Evolutionary conservation across 2,113 vertebrate species (phyloP), one percentile per base, ranked within the genome.

Genomic region (Nycticorax nycticorax): DNA sequence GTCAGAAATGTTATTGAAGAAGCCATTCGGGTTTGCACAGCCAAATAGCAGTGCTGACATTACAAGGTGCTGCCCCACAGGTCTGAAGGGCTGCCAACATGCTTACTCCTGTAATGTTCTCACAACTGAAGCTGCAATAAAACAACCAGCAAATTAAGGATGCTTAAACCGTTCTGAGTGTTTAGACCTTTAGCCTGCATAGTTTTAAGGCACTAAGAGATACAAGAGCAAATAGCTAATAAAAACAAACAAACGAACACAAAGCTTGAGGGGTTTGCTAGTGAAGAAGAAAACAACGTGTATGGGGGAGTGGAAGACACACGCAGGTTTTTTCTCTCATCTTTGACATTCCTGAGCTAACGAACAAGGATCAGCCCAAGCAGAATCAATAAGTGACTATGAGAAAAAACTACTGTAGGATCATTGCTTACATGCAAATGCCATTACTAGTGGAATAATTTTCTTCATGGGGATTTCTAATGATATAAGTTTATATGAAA

Each of bases 1-100:
- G 71, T 69, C 88, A 95, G 76, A 74, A 80, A 68, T 43, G 62
- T 85, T 80, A 82, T 30, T 91, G 85, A 79, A 89, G 89, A 78
- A 89, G 62, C 86, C 41, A 43, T 91, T 91, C 50, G 85, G 62
- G 47, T 74, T 92, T 92, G 74, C 72, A 68, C 5, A 60, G 71
- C 84, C 93, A 77, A 77, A 69, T 26, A 23, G 81, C 73, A 72
- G 60, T 13, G 59, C 43, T 85, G 94, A 63, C 86, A 37, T 56
- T 9, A 12, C 59, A 22, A 41, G 39, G 85, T 12, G 45, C 71
- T 73, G 78, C 64, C 66, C 53, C 85, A 55, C 9, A 3, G 13
- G 37, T 50, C 8, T 10, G 3, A 76, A 41, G 83, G 45, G 60
- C 91, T 91, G 83, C 76, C 83, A 85, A 24, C 17, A 5, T 0